These are phyloP conservation scores for Sesia bembeciformis DNA, from an alignment of 2,888 invertebrate genomes.

Conservation along the genomic window DNA sequence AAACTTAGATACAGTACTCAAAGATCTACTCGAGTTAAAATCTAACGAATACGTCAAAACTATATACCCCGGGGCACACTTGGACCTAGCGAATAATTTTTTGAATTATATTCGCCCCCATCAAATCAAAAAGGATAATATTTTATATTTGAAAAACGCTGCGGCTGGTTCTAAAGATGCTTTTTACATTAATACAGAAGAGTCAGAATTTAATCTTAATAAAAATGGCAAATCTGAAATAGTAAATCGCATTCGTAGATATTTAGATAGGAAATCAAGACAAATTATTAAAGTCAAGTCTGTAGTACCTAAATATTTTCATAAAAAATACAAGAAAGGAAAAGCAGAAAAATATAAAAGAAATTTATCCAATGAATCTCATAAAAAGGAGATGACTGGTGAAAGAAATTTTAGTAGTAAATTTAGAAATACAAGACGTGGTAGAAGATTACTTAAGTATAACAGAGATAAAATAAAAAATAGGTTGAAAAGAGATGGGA, in stretches of 20 bases:
- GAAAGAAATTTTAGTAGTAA: constrained; percentile 14
- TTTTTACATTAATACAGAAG: background rate
- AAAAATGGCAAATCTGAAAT: constrained; percentile 30
- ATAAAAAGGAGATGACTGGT: constrained; percentile 3
- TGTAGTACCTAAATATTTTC: no score
- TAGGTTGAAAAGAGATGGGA: background rate
- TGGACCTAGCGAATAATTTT: constrained; percentile 39
- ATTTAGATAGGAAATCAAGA: constrained; percentile 38
- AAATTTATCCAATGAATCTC: constrained; percentile 13
- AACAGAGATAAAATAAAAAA: constrained; percentile 6
- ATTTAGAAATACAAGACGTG: constrained; percentile 14
- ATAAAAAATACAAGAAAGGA: constrained; percentile 10
- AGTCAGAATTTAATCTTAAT: constrained; percentile 11
- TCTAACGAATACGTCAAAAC: constrained; percentile 29
- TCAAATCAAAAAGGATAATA: background rate
- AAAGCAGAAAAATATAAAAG: constrained; percentile 20
- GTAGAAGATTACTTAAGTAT: constrained; percentile 26
- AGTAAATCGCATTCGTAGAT: constrained; percentile 49
- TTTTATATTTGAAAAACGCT: background rate
- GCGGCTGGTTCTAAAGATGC: background rate
- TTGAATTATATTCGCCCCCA: constrained; percentile 17
- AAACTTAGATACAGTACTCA: constrained; percentile 81
- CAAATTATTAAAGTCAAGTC: constrained; percentile 21
- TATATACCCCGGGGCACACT: constrained; percentile 46
- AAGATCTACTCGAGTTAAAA: constrained; percentile 78